phyloP scores from a whole-genome alignment of 2,797 vertebrate genomes.

The Chiloscyllium punctatum region DNA sequence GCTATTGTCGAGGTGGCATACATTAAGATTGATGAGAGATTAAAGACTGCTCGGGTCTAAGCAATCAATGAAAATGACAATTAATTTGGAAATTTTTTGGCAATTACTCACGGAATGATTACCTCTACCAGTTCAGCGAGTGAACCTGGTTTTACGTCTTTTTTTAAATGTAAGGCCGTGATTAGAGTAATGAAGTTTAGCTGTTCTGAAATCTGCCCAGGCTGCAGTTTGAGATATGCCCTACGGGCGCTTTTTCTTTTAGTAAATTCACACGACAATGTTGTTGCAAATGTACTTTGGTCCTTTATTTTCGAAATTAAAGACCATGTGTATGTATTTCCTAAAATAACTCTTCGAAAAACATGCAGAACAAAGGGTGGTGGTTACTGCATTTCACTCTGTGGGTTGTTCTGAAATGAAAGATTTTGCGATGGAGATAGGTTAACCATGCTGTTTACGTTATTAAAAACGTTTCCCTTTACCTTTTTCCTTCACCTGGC shows the following conservation, averaged over 20 bases:
- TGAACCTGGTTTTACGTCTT: constrained; percentile 57
- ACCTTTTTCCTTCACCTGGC: neutral
- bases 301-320: neutral
- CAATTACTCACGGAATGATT: constrained; percentile 70
- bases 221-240: neutral
- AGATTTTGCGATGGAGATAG: neutral
- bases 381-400: neutral
- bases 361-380: neutral
- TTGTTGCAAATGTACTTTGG: neutral
- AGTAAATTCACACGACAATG: neutral
- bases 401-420: neutral
- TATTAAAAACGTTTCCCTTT: neutral
- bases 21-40: constrained; percentile 98
- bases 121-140: constrained; percentile 52
- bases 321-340: neutral
- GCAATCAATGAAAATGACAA: constrained; percentile 78
- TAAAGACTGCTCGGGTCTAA: constrained; percentile 72
- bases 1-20: constrained; percentile 90
- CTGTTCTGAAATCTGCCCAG: neutral
- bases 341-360: neutral
- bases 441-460: neutral
- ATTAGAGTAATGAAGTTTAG: neutral
- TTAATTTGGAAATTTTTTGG: constrained; percentile 72
- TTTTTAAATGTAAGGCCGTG: neutral
- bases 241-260: neutral